These are phyloP conservation scores for Heteropelma amictum DNA, from an alignment of 2,888 invertebrate genomes.

Conservation along the genomic window DNA sequence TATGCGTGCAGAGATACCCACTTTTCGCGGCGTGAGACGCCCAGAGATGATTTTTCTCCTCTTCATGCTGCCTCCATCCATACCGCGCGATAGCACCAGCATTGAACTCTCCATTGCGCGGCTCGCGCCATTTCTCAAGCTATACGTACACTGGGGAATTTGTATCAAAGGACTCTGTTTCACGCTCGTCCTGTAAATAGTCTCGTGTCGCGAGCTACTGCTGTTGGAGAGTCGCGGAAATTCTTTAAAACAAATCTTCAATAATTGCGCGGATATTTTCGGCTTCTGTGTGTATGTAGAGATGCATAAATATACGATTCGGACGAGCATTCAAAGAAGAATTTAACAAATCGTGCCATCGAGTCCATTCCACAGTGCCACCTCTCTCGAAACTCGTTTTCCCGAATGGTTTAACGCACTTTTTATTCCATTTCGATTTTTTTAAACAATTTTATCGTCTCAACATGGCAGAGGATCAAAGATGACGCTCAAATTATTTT, in stretches of 20 bases:
- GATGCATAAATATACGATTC: background rate
- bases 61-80: background rate
- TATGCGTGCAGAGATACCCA: background rate
- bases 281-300: background rate
- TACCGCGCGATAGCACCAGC: conserved; percentile 31
- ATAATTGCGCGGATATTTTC: conserved; percentile 1
- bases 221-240: conserved; percentile 22
- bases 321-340: background rate
- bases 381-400: too few species aligned
- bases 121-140: background rate
- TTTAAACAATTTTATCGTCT: too few species aligned
- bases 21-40: background rate
- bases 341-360: conserved; percentile 50
- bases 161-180: background rate
- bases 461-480: too few species aligned
- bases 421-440: too few species aligned
- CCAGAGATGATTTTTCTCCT: background rate
- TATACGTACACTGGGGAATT: background rate
- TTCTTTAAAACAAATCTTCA: conserved; percentile 23
- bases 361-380: too few species aligned
- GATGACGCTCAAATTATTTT: too few species aligned
- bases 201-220: too few species aligned
- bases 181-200: background rate
- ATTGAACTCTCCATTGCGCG: conserved; percentile 26
- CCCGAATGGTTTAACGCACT: too few species aligned